These are phyloP conservation scores for Branchipolynoe longqiensis DNA, from an alignment of 2,888 invertebrate species.

Conservation along the genomic window DNA sequence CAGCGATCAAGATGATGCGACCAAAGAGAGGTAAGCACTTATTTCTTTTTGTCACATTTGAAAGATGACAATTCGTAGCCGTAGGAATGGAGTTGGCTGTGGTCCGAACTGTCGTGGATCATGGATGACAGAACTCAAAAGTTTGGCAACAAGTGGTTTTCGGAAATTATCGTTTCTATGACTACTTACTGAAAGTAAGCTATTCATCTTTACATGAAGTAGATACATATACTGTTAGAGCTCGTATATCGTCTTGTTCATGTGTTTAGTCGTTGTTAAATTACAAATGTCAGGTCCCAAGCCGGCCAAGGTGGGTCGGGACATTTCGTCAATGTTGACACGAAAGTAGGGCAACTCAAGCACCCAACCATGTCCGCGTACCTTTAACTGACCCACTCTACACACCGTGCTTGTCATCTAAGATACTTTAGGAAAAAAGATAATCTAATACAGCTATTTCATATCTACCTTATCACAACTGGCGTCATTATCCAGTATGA, in stretches of 20 bases:
- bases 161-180: background rate
- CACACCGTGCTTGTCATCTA: background rate
- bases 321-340: constrained; percentile 39
- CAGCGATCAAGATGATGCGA: constrained; percentile 50
- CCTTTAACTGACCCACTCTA: constrained; percentile 48
- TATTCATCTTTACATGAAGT: background rate
- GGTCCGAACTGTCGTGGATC: background rate
- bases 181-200: background rate
- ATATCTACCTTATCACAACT: too few relatives aligned
- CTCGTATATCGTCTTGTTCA: background rate
- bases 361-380: constrained; percentile 52
- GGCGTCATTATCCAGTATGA: background rate
- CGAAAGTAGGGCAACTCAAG: constrained; percentile 30
- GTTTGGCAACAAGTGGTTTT: constrained; percentile 60
- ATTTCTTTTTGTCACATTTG: background rate
- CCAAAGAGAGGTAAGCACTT: constrained; percentile 51
- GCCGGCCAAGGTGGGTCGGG: too few relatives aligned
- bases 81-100: background rate
- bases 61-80: background rate
- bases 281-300: too few relatives aligned
- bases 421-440: too few relatives aligned
- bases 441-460: too few relatives aligned
- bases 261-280: too few relatives aligned
- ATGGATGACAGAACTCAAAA: constrained; percentile 27
- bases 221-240: too few relatives aligned